Evolutionary conservation across 1,140 invertebrate species (phyloP), one percentile per base, ranked within the genome.

Genomic region (Chelonus insularis): DNA sequence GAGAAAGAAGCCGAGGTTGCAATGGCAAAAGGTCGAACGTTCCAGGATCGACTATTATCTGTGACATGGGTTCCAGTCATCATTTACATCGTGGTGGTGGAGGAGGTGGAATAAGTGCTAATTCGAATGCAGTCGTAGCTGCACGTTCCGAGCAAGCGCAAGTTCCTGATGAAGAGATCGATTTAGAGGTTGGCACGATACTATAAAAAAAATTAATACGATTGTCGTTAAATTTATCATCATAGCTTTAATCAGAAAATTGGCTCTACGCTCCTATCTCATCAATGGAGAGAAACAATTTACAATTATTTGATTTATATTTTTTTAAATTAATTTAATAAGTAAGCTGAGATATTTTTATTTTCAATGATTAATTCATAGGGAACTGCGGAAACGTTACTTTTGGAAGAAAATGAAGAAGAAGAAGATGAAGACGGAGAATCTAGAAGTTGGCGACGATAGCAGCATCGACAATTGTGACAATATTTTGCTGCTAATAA

Each of bases 1-100:
- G 7, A 82, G 91, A 65, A 89, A 72, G 87, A 89, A 63, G 91
- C 91, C 1, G 91, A 93, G 75, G 79, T 86, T 6, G 88, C 88
- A 0, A 72, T 88, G 51, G 71, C 82, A 16, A 87, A 88, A 71
- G 88, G 88, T n/a, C 82, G 84, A 65, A 85, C 83, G 64, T 88
- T 90, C 72, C 86, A 87, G 68, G 88, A 87, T 64, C 78, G 80
- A 60, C 58, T 79, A 18, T 67, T 82, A n/a, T 82, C 80, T 6
- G 77, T 82, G 23, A 82, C 79, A 23, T 82, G 80, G 80, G 79
- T 82, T 78, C 78, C 1, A 72, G 76, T 29, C 78, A 79, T 65
- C 76, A 80, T 54, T 66, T 82, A 25, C 80, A 82, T 63, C 79
- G 79, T 43, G 78, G 78, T 21, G 75, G 78, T 23, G 74, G 75